A percentile compares a stretch with the other conserved stretches of the same genome.
Conservation (phyloP, 1,140 invertebrate genomes). For the Apis cerana region DNA sequence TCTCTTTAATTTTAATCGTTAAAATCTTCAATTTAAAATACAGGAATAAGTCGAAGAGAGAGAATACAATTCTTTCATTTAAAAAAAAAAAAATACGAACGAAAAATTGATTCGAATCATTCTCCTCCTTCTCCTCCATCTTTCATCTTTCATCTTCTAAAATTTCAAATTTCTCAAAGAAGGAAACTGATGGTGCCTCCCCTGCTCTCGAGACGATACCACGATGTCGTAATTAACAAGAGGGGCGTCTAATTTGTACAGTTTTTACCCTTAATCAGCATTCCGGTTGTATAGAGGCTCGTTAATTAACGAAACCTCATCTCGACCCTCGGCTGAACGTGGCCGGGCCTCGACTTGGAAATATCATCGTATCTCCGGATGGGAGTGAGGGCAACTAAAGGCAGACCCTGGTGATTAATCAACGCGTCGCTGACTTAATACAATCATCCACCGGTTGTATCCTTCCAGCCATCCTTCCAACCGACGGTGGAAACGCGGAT, state of each 20-base stretch:
- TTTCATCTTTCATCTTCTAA: too few relatives aligned
- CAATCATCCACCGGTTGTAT: not conserved
- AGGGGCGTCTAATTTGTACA: not conserved
- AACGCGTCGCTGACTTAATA: slow-evolving; percentile 9
- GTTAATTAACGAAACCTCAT: not conserved
- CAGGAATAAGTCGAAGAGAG: too few relatives aligned
- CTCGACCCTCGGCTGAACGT: not conserved
- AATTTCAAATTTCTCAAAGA: too few relatives aligned
- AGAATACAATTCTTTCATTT: too few relatives aligned
- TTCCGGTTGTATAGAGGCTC: not conserved
- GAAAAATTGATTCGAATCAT: too few relatives aligned
- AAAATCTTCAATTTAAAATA: too few relatives aligned
- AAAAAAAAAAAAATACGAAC: too few relatives aligned
- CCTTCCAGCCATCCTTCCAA: not conserved
- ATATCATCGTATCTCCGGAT: not conserved
- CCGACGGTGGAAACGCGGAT: not conserved
- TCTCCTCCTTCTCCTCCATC: too few relatives aligned
- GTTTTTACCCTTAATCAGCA: not conserved
- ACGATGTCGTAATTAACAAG: not conserved
- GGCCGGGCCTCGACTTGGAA: not conserved
- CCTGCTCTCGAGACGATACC: too few relatives aligned
- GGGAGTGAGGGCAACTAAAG: not conserved
- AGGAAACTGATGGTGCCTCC: too few relatives aligned
- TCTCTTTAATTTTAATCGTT: too few relatives aligned
- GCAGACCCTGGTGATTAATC: not conserved